Evolutionary conservation across 2,888 invertebrate genomes (phyloP).

Genomic region (Iselma pallidipennis): DNA sequence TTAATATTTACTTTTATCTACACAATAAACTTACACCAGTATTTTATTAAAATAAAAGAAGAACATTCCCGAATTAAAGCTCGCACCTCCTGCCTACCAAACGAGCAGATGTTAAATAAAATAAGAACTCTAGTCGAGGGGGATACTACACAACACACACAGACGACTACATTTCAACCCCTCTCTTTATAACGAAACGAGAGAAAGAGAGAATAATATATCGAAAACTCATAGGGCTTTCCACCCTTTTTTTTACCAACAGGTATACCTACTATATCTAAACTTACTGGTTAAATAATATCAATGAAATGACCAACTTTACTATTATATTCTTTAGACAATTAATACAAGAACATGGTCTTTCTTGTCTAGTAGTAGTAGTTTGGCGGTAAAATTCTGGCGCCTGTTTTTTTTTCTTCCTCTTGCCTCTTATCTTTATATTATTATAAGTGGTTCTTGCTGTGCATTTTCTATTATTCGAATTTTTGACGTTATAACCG

Average conservation of each 20-base stretch:
- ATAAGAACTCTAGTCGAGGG: conserved; percentile 41
- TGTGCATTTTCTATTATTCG: neutral
- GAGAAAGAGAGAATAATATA: neutral
- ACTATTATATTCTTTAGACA: neutral
- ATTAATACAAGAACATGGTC: neutral
- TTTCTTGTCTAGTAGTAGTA: conserved; percentile 1
- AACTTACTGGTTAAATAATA: conserved; percentile 8
- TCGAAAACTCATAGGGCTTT: conserved; percentile 14
- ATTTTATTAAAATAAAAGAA: neutral
- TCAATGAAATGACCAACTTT: conserved; percentile 19
- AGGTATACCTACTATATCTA: too few species aligned
- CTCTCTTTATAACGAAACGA: conserved; percentile 10
- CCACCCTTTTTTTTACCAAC: conserved; percentile 16
- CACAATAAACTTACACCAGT: too few species aligned
- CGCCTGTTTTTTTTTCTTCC: neutral
- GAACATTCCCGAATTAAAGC: neutral
- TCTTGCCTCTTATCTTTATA: too few species aligned
- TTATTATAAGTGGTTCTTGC: neutral
- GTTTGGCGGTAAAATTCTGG: conserved; percentile 12
- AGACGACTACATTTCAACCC: conserved; percentile 28
- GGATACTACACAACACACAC: too few species aligned
- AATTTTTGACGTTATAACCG: neutral
- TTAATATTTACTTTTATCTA: too few species aligned
- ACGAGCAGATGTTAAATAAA: conserved; percentile 46
- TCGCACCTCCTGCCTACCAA: conserved; percentile 34